Conservation (phyloP, 2,113 vertebrate genomes). For the Numenius arquata region DNA sequence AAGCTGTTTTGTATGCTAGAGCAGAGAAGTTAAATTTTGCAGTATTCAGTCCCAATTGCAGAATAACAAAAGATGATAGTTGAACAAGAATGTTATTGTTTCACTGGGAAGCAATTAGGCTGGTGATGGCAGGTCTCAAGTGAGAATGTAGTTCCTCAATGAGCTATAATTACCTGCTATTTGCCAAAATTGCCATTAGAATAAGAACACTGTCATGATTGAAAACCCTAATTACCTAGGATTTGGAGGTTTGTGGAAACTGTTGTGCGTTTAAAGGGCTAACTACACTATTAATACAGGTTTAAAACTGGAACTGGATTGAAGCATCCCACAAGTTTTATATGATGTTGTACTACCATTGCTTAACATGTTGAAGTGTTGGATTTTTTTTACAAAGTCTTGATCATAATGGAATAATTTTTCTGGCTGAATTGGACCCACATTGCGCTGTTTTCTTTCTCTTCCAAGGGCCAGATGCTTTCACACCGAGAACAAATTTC, state of each 20-base stretch:
- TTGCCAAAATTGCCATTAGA: slow-evolving; percentile 60
- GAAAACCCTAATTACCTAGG: slow-evolving; percentile 58
- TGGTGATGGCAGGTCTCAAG: slow-evolving; percentile 35
- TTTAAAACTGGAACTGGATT: background rate
- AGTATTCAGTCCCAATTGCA: slow-evolving; percentile 4
- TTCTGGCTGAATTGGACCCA: slow-evolving; percentile 10
- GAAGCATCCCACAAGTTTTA: background rate
- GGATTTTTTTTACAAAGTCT: background rate
- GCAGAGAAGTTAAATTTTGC: background rate
- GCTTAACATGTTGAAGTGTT: background rate
- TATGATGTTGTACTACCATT: background rate
- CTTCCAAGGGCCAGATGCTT: slow-evolving; percentile 20
- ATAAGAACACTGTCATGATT: slow-evolving; percentile 44
- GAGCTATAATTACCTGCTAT: slow-evolving; percentile 30
- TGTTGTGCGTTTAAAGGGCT: slow-evolving; percentile 15
- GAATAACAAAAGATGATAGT: slow-evolving; percentile 31
- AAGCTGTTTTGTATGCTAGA: background rate
- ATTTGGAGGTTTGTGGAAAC: background rate
- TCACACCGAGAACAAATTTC: slow-evolving; percentile 35
- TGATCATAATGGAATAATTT: slow-evolving; percentile 9
- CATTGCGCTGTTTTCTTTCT: slow-evolving; percentile 30
- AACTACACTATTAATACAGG: background rate
- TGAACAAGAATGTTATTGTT: slow-evolving; percentile 51
- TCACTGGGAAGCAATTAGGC: slow-evolving; percentile 54
- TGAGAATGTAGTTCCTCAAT: background rate